Percentiles rank a stretch among this genome's conserved stretches.
Conservation (phyloP, 1,140 invertebrate genomes). For the Cherax quadricarinatus region DNA sequence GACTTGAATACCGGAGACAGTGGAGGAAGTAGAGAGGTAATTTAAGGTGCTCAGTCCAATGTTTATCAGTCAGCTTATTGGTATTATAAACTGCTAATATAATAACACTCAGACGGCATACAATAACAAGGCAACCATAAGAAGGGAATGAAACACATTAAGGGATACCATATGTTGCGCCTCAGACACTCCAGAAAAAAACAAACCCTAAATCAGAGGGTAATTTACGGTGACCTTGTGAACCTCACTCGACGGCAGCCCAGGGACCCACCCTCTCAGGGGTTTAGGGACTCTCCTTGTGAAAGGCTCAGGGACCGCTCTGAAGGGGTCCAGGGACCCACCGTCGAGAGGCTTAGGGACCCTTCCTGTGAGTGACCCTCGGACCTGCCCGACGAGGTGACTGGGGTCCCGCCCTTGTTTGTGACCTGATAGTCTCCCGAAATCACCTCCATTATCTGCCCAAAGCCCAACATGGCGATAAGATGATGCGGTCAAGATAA, state of each 20-base stretch:
- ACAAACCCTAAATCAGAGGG: not conserved
- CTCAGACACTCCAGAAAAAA: not conserved
- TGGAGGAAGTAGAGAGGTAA: no score
- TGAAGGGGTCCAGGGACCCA: no score
- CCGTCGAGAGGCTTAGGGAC: no score
- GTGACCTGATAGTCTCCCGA: constrained; percentile 20
- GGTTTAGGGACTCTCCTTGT: no score
- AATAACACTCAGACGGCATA: not conserved
- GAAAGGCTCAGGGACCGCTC: no score
- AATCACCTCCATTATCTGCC: constrained; percentile 36
- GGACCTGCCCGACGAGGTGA: no score
- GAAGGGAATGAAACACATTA: not conserved
- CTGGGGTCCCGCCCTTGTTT: not conserved
- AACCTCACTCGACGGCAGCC: not conserved
- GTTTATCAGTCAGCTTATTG: no score
- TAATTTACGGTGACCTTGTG: constrained; percentile 6
- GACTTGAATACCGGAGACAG: no score
- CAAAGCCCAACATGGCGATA: constrained; percentile 42
- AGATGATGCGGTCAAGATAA: constrained; percentile 32
- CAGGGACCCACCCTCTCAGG: not conserved
- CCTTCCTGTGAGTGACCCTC: no score
- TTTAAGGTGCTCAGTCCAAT: no score
- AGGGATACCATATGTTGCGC: not conserved
- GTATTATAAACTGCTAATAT: no score
- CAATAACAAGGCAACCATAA: not conserved